Percentiles rank a stretch among this genome's conserved stretches.
phyloP scores from a whole-genome alignment of 2,797 vertebrate species.

The Echiichthys vipera region DNA sequence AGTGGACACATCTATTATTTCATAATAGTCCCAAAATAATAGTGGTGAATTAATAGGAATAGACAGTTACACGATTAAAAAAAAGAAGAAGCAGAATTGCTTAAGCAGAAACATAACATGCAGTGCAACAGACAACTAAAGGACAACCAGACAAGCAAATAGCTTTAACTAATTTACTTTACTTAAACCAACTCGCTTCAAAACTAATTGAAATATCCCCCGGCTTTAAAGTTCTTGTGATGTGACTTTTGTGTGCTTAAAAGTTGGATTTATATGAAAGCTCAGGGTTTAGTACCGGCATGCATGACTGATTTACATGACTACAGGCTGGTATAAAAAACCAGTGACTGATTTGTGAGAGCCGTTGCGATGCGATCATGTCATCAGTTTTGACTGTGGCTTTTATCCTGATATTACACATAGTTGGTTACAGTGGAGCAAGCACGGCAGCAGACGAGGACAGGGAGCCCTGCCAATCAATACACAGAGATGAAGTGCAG shows the following conservation, averaged over 20 bases:
- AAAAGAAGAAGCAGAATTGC: not conserved
- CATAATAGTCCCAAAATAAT: not conserved
- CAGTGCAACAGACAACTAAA: not conserved
- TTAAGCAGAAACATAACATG: not conserved
- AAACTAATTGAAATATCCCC: conserved; percentile 7
- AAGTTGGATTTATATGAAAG: conserved; percentile 10
- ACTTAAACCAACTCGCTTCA: not conserved
- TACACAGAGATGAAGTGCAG: conserved; percentile 33
- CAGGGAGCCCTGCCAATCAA: conserved; percentile 47
- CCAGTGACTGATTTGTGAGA: conserved; percentile 2
- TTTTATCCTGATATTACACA: conserved; percentile 10
- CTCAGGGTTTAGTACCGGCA: conserved; percentile 5
- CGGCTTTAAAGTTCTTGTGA: conserved; percentile 11
- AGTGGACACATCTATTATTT: no score
- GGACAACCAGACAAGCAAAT: not conserved
- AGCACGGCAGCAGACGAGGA: conserved; percentile 34
- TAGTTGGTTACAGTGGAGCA: conserved; percentile 14
- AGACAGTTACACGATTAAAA: not conserved
- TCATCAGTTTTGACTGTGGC: conserved; percentile 1
- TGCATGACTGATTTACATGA: conserved; percentile 12
- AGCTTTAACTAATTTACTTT: not conserved
- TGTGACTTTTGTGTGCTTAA: conserved; percentile 8
- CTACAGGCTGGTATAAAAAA: conserved; percentile 35
- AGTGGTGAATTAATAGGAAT: not conserved
- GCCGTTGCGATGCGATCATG: conserved; percentile 25